A percentile compares a stretch with the other conserved stretches of the same genome.
These are phyloP conservation scores for Kryptolebias marmoratus DNA, from an alignment of 2,113 vertebrate species.

Conservation along the genomic window DNA sequence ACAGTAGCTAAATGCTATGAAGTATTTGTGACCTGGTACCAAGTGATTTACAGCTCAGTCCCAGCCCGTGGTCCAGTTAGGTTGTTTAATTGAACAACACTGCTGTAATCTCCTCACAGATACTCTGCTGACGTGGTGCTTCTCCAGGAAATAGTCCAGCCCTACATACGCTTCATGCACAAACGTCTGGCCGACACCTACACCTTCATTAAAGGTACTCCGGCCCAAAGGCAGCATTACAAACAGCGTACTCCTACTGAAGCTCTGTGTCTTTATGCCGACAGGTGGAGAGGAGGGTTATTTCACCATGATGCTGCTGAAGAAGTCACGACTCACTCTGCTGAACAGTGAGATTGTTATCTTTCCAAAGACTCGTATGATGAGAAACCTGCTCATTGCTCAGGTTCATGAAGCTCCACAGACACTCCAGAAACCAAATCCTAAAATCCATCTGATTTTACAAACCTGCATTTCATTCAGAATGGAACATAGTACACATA, in stretches of 20 bases:
- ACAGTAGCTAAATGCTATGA: no score
- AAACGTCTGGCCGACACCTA: conserved; percentile 3
- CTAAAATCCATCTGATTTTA: neutral
- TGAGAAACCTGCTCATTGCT: conserved; percentile 89
- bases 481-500: no score
- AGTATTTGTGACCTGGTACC: no score
- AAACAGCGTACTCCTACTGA: neutral
- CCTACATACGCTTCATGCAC: conserved; percentile 12
- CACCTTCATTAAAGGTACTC: conserved; percentile 5
- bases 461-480: no score
- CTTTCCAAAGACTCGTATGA: conserved; percentile 86
- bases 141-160: conserved; percentile 7
- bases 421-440: neutral
- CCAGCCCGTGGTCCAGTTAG: no score
- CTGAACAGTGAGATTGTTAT: conserved; percentile 80
- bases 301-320: conserved; percentile 89
- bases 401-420: conserved; percentile 66
- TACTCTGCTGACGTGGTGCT: conserved; percentile 20
- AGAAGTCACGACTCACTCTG: conserved; percentile 86
- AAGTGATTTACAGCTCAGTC: no score
- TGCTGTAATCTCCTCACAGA: neutral
- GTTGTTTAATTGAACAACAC: neutral
- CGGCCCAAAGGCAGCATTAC: neutral
- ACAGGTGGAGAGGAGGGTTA: conserved; percentile 84
- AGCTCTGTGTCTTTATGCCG: neutral